Evolutionary conservation across 2,113 vertebrate species (phyloP).

Genomic region (Sylvietta virens): DNA sequence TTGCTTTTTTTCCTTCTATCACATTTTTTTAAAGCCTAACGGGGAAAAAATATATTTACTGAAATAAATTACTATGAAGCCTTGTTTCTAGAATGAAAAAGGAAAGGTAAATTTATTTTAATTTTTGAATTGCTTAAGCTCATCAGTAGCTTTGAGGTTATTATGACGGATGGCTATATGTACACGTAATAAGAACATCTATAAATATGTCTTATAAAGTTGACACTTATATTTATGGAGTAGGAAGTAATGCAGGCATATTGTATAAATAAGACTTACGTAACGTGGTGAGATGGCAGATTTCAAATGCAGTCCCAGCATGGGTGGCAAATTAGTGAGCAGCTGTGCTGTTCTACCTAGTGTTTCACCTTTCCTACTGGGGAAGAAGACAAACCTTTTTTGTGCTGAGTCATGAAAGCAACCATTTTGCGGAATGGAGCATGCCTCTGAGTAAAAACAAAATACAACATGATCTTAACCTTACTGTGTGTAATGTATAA

Average conservation of each 20-base stretch:
- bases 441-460: background rate
- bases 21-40: background rate
- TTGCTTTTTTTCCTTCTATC: background rate
- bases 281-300: background rate
- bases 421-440: background rate
- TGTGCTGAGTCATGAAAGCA: constrained; percentile 31
- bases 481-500: background rate
- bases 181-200: background rate
- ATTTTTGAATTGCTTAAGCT: background rate
- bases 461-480: background rate
- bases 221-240: background rate
- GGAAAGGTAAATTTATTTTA: background rate
- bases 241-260: background rate
- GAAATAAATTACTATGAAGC: background rate
- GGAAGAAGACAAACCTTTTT: background rate
- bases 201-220: background rate
- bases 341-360: background rate
- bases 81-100: background rate
- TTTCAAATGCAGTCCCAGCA: background rate
- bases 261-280: background rate
- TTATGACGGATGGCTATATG: background rate
- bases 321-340: background rate
- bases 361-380: background rate
- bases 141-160: background rate
- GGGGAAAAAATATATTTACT: background rate